Conservation (phyloP, 2,113 vertebrate genomes). For the Heptranchias perlo region DNA sequence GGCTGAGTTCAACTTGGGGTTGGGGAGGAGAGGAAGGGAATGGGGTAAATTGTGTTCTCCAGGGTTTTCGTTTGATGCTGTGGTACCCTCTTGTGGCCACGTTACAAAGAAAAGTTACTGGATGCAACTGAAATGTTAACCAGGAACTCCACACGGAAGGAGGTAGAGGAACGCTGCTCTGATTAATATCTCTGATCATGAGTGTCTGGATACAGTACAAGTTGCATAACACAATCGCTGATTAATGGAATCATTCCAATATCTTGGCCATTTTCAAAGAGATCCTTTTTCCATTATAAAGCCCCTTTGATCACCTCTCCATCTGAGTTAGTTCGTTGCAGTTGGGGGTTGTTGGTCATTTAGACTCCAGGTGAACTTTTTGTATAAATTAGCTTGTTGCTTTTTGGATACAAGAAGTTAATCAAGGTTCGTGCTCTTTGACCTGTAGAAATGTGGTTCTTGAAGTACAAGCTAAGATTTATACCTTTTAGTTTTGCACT, state of each 20-base stretch:
- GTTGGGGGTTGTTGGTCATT: neutral
- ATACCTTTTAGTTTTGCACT: neutral
- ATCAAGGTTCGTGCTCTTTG: neutral
- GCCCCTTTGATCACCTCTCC: neutral
- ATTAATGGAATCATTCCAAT: neutral
- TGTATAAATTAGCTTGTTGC: too few relatives aligned
- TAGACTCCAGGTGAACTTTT: neutral
- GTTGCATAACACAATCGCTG: neutral
- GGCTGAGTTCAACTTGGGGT: neutral
- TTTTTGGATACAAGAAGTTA: neutral
- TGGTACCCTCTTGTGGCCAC: neutral
- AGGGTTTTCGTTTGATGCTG: neutral
- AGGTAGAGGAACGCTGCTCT: neutral
- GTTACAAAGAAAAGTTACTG: neutral
- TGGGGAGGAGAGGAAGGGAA: neutral
- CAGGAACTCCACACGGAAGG: neutral
- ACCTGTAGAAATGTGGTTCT: neutral
- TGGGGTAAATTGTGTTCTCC: too few relatives aligned
- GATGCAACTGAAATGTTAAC: neutral
- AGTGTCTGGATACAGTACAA: neutral
- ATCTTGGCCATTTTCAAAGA: neutral
- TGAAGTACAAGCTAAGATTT: neutral
- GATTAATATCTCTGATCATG: neutral
- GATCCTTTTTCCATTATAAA: neutral
- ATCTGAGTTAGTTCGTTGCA: neutral